These are phyloP conservation scores for Neosilurus hyrtlii DNA, from an alignment of 2,797 vertebrate species.

Conservation along the genomic window DNA sequence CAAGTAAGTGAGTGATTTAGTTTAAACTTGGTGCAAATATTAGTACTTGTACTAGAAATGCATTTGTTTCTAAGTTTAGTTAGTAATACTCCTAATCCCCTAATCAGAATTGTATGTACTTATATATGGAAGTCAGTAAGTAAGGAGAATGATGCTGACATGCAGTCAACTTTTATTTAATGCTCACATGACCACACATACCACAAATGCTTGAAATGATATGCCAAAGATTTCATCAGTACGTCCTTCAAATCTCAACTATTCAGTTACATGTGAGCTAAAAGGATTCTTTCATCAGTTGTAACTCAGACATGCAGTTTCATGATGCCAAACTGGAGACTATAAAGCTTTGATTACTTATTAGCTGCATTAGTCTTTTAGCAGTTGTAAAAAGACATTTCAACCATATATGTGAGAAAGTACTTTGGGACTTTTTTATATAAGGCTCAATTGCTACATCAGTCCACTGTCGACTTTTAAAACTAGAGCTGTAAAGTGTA, in stretches of 20 bases:
- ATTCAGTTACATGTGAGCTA: background rate
- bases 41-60: background rate
- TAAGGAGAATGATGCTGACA: background rate
- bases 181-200: background rate
- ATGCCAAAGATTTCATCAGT: background rate
- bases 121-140: background rate
- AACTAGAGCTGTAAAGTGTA: slow-evolving; percentile 26
- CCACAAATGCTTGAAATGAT: background rate
- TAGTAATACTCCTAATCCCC: background rate
- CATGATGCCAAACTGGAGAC: background rate
- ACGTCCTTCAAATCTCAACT: background rate
- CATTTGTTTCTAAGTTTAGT: background rate
- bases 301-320: background rate
- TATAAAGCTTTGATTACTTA: background rate
- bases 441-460: background rate
- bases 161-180: background rate
- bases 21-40: background rate
- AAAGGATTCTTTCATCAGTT: background rate
- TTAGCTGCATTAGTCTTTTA: background rate
- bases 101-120: background rate
- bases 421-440: background rate
- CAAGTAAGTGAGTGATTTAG: background rate
- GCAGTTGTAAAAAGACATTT: background rate
- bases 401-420: background rate
- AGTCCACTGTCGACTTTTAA: slow-evolving; percentile 12